These are phyloP conservation scores for Sphaerophoria rueppellii DNA, from an alignment of 2,888 invertebrate species.

Conservation along the genomic window DNA sequence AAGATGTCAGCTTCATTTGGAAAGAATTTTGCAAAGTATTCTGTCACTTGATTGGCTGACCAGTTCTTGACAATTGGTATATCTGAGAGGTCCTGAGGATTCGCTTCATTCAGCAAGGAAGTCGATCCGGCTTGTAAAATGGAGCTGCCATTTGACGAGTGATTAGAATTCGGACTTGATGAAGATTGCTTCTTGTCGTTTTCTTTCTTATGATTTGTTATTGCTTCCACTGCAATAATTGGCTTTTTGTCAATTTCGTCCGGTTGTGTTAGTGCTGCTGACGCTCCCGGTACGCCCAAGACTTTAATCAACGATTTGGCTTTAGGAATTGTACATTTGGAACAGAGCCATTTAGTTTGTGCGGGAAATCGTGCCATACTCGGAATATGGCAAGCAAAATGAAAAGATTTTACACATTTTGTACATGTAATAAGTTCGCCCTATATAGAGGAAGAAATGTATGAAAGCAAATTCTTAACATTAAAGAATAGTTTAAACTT, in stretches of 20 bases:
- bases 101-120: not conserved
- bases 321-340: slow-evolving; percentile 83
- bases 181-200: slow-evolving; percentile 3
- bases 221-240: slow-evolving; percentile 27
- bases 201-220: slow-evolving; percentile 23
- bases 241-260: slow-evolving; percentile 6
- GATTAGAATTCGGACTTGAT: slow-evolving; percentile 1
- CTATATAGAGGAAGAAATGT: slow-evolving; percentile 81
- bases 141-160: not conserved
- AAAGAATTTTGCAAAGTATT: slow-evolving; percentile 90
- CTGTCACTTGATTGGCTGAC: slow-evolving; percentile 91
- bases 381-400: slow-evolving; percentile 91
- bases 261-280: not conserved
- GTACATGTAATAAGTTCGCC: slow-evolving; percentile 90
- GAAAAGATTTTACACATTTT: slow-evolving; percentile 93
- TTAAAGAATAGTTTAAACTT: slow-evolving; percentile 79
- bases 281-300: not conserved
- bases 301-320: slow-evolving; percentile 41
- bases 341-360: slow-evolving; percentile 88
- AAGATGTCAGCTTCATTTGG: slow-evolving; percentile 91
- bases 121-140: slow-evolving; percentile 5
- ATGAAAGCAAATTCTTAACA: not conserved
- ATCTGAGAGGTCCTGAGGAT: slow-evolving; percentile 73
- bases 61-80: slow-evolving; percentile 83
- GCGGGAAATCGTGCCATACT: slow-evolving; percentile 83